Evolutionary conservation across 2,797 vertebrate genomes (phyloP).

Genomic region (Pygocentrus nattereri): DNA sequence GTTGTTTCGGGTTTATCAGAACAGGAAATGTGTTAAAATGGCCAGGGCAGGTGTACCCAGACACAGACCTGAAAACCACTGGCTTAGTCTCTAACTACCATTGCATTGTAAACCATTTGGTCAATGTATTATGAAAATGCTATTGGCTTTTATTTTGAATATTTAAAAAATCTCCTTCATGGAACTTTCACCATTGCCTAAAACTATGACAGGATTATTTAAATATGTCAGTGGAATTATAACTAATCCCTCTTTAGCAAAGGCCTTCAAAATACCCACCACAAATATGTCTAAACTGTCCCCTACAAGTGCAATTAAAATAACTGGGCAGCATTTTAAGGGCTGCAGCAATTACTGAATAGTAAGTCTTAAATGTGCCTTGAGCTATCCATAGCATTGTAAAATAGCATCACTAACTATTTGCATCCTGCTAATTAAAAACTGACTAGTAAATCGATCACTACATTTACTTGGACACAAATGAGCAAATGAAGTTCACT

Average conservation of each 20-base stretch:
- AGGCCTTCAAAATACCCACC: not conserved
- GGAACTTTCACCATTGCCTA: constrained; percentile 2
- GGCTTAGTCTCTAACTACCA: too few relatives aligned
- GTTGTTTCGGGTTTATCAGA: too few relatives aligned
- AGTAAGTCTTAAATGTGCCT: not conserved
- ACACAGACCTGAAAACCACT: too few relatives aligned
- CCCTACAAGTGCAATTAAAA: not conserved
- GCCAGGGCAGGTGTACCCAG: too few relatives aligned
- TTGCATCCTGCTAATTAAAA: not conserved
- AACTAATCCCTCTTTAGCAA: constrained; percentile 48
- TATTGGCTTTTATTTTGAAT: too few relatives aligned
- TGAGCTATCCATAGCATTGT: not conserved
- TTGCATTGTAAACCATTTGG: too few relatives aligned
- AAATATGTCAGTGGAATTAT: constrained; percentile 32
- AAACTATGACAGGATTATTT: constrained; percentile 57
- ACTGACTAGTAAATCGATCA: not conserved
- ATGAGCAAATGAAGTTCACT: constrained; percentile 25
- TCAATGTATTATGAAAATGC: too few relatives aligned
- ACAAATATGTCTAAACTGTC: not conserved
- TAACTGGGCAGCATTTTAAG: not conserved
- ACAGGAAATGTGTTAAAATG: too few relatives aligned
- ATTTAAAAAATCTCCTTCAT: too few relatives aligned
- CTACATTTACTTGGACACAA: not conserved
- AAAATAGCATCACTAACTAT: not conserved
- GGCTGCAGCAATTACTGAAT: not conserved